A percentile compares a stretch with the other conserved stretches of the same genome.
Conservation (phyloP, 2,797 vertebrate species). For the Muraenolepis orangiensis region DNA sequence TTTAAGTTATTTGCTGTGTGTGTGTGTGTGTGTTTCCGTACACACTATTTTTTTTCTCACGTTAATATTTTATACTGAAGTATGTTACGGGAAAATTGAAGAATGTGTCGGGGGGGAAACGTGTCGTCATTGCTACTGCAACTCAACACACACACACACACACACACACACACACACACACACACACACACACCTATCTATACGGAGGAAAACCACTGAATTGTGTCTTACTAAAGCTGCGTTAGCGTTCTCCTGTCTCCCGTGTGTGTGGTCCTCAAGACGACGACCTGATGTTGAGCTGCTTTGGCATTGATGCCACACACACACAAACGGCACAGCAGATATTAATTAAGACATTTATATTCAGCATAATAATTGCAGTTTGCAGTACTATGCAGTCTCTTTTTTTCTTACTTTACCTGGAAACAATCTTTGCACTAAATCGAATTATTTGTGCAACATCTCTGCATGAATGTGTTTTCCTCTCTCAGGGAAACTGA, state of each 20-base stretch:
- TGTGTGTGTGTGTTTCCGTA: background rate
- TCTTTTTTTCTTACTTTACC: background rate
- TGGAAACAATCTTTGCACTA: constrained; percentile 17
- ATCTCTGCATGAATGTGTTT: constrained; percentile 38
- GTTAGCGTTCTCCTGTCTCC: background rate
- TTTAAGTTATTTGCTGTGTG: background rate
- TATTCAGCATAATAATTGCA: background rate
- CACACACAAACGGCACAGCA: background rate
- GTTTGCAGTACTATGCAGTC: no score
- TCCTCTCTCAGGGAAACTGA: constrained; percentile 62
- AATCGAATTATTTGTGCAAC: constrained; percentile 4
- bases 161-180: no score
- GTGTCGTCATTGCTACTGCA: background rate
- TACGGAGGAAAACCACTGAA: background rate
- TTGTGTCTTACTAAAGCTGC: background rate
- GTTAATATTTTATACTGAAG: constrained; percentile 16
- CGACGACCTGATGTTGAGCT: background rate
- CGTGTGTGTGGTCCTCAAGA: background rate
- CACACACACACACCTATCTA: background rate
- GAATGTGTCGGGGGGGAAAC: constrained; percentile 30
- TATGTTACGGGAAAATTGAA: background rate
- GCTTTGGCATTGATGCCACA: background rate
- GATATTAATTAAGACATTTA: background rate
- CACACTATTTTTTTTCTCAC: background rate
- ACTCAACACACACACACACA: background rate